phyloP scores from a whole-genome alignment of 2,797 vertebrate species.

The Vireo griseus region DNA sequence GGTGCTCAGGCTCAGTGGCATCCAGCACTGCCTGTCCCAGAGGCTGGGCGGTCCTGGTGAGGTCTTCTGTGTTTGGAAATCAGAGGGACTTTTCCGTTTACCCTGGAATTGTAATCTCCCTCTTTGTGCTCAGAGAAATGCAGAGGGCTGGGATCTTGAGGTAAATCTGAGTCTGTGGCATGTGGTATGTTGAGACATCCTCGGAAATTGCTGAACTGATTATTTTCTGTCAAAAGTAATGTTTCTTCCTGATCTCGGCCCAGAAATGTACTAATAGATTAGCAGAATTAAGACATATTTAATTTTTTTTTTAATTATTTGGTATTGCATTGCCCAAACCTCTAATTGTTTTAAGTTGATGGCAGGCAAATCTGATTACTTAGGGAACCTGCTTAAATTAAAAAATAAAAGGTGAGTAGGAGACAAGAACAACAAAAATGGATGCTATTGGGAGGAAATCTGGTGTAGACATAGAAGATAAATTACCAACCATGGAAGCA shows the following conservation, averaged over 20 bases:
- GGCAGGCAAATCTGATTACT: not conserved
- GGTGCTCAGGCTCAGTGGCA: not conserved
- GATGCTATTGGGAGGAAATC: not conserved
- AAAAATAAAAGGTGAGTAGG: not conserved
- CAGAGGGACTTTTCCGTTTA: not conserved
- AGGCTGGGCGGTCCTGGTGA: not conserved
- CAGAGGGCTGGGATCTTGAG: not conserved
- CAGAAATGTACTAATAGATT: not conserved
- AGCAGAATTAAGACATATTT: not conserved
- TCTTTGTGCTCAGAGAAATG: not conserved
- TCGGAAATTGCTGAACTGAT: not conserved
- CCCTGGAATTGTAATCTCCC: not conserved
- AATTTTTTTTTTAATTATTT: not conserved
- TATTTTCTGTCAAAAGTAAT: not conserved
- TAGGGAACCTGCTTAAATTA: not conserved
- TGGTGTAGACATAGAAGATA: not conserved
- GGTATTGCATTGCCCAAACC: not conserved
- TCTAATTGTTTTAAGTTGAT: not conserved
- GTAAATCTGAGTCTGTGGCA: not conserved
- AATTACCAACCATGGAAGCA: not conserved
- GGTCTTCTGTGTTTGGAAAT: not conserved
- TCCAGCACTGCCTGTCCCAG: not conserved
- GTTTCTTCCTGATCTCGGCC: not conserved
- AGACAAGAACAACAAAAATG: not conserved
- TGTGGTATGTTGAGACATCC: not conserved